These are phyloP conservation scores for Ornithorhynchus anatinus DNA, from an alignment of 2,113 vertebrate species.

Conservation along the genomic window DNA sequence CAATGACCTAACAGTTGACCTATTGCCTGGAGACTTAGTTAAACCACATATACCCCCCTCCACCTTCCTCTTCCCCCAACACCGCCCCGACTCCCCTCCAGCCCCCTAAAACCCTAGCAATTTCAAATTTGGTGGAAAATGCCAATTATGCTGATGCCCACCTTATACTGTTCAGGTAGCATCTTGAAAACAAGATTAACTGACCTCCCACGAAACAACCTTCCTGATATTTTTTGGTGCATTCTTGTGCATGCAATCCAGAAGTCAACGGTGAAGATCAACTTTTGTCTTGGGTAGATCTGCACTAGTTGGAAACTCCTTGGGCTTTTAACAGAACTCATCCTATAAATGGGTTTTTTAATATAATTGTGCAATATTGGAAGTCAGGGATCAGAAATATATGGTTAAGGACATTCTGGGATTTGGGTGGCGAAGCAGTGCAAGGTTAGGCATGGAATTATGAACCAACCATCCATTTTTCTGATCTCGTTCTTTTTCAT, in stretches of 20 bases:
- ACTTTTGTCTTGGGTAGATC: neutral
- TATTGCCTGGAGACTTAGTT: constrained; percentile 17
- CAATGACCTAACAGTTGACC: constrained; percentile 2
- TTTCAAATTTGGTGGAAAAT: too few relatives aligned
- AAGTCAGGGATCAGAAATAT: constrained; percentile 43
- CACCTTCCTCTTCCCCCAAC: too few relatives aligned
- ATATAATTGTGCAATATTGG: constrained; percentile 37
- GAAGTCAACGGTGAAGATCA: neutral
- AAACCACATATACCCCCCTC: too few relatives aligned
- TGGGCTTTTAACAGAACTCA: neutral
- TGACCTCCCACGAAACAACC: too few relatives aligned
- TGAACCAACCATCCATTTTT: constrained; percentile 46
- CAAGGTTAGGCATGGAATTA: constrained; percentile 55
- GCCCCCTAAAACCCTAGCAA: too few relatives aligned
- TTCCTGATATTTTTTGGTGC: too few relatives aligned
- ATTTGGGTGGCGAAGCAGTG: constrained; percentile 33
- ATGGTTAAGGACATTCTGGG: constrained; percentile 39
- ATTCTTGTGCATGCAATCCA: too few relatives aligned
- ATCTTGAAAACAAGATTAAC: too few relatives aligned
- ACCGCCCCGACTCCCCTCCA: too few relatives aligned
- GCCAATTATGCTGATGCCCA: too few relatives aligned
- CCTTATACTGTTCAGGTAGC: too few relatives aligned
- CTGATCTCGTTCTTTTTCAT: constrained; percentile 39
- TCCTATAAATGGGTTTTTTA: constrained; percentile 29
- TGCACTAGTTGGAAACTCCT: neutral